These are phyloP conservation scores for Calypte anna DNA, from an alignment of 2,113 vertebrate genomes.

Conservation along the genomic window DNA sequence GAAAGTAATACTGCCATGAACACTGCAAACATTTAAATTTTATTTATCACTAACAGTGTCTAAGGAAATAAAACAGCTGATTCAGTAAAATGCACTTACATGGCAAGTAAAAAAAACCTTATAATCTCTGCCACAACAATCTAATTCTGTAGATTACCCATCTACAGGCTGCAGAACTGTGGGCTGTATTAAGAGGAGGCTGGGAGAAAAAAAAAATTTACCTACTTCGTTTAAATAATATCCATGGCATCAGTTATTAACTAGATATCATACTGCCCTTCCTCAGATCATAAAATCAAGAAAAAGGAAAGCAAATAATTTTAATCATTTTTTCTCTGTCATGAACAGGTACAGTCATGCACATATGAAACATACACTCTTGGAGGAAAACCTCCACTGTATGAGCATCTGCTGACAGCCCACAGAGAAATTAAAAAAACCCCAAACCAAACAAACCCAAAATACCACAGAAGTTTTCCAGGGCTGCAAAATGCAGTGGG, in stretches of 20 bases:
- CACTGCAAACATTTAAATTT: neutral
- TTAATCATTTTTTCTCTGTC: neutral
- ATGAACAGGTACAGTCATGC: neutral
- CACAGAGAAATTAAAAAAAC: neutral
- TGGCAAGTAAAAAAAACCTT: neutral
- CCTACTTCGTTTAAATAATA: neutral
- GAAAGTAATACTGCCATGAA: neutral
- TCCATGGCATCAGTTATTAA: neutral
- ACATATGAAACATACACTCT: neutral
- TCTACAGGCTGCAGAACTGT: neutral
- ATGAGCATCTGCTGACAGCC: neutral
- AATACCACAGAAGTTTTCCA: neutral
- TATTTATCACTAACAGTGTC: neutral
- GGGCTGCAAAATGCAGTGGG: neutral
- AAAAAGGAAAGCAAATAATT: neutral
- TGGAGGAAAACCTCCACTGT: neutral
- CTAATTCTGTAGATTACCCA: neutral
- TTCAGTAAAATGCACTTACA: neutral
- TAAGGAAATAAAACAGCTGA: neutral
- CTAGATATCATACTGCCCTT: neutral
- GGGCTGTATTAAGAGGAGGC: neutral
- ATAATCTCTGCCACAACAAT: neutral
- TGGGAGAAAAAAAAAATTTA: neutral
- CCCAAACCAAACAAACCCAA: neutral
- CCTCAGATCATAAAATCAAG: neutral